Evolutionary conservation across 1,140 invertebrate species (phyloP).

Genomic region (Amphibalanus amphitrite): DNA sequence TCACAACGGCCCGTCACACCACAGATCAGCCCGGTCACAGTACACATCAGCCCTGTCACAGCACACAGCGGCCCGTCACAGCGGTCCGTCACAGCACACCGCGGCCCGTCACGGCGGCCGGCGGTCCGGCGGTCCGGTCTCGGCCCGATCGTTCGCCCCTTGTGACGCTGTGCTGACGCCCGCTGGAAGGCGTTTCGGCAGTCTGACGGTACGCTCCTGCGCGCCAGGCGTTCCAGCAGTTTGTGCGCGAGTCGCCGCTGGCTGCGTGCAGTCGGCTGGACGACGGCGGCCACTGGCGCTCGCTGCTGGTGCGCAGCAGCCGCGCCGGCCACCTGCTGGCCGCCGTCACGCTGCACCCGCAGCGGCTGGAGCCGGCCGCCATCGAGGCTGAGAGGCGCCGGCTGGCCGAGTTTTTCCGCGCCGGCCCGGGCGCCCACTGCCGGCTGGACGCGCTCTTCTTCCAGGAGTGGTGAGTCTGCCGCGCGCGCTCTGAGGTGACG

Average conservation of each 20-base stretch:
- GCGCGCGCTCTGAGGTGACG: background rate
- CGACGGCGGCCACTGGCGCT: conserved; percentile 33
- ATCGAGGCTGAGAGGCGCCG: conserved; percentile 31
- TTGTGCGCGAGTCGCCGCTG: conserved; percentile 25
- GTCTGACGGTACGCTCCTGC: conserved; percentile 3
- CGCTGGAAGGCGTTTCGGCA: too few relatives aligned
- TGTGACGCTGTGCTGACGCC: too few relatives aligned
- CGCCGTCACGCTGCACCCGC: conserved; percentile 31
- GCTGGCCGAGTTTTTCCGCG: conserved; percentile 22
- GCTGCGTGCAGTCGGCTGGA: conserved; percentile 28
- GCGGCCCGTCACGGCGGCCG: too few relatives aligned
- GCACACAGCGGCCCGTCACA: too few relatives aligned
- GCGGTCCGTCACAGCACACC: too few relatives aligned
- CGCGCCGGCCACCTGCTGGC: conserved; percentile 27
- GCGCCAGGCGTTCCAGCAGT: conserved; percentile 30
- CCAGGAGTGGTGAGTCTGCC: conserved; percentile 25
- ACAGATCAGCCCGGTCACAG: too few relatives aligned
- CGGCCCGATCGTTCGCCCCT: too few relatives aligned
- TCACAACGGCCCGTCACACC: too few relatives aligned
- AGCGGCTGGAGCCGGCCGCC: conserved; percentile 29
- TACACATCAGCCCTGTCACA: too few relatives aligned
- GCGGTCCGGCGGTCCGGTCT: too few relatives aligned
- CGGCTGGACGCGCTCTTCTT: conserved; percentile 22
- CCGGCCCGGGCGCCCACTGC: conserved; percentile 17
- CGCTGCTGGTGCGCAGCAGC: conserved; percentile 31